Evolutionary conservation across 1,140 invertebrate species (phyloP).

Genomic region (Pogonus chalceus): DNA sequence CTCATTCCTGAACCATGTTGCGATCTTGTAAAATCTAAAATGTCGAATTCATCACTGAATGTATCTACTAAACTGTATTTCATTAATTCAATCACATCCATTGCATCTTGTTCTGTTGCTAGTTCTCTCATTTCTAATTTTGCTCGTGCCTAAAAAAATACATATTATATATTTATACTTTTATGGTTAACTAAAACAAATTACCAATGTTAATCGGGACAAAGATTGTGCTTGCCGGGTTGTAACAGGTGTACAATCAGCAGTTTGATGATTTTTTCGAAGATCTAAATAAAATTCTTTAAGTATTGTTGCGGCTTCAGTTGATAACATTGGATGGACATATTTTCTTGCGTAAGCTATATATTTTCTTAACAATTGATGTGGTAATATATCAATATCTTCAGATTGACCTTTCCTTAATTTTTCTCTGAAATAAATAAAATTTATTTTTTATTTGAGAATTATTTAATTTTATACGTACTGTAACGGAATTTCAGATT

Average conservation of each 20-base stretch:
- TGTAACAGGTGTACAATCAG: conserved; percentile 57
- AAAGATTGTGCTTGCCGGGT: conserved; percentile 80
- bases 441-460: neutral
- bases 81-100: conserved; percentile 78
- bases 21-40: conserved; percentile 56
- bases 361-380: conserved; percentile 73
- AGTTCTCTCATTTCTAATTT: conserved; percentile 71
- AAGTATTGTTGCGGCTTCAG: conserved; percentile 56
- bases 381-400: conserved; percentile 59
- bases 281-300: conserved; percentile 78
- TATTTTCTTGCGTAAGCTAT: conserved; percentile 85
- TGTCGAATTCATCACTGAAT: conserved; percentile 57
- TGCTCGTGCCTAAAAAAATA: conserved; percentile 58
- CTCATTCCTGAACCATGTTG: conserved; percentile 65
- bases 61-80: conserved; percentile 70
- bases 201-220: conserved; percentile 73
- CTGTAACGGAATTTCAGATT: conserved; percentile 1
- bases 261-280: conserved; percentile 50
- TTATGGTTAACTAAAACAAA: conserved; percentile 1
- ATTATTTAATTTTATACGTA: neutral
- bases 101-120: conserved; percentile 69
- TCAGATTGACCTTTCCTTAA: conserved; percentile 51
- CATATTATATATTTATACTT: conserved; percentile 12
- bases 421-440: conserved; percentile 38
- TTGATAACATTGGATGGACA: conserved; percentile 68